Conservation (phyloP, 92 coral and sea anemone genomes). For the Meandrina meandrites region DNA sequence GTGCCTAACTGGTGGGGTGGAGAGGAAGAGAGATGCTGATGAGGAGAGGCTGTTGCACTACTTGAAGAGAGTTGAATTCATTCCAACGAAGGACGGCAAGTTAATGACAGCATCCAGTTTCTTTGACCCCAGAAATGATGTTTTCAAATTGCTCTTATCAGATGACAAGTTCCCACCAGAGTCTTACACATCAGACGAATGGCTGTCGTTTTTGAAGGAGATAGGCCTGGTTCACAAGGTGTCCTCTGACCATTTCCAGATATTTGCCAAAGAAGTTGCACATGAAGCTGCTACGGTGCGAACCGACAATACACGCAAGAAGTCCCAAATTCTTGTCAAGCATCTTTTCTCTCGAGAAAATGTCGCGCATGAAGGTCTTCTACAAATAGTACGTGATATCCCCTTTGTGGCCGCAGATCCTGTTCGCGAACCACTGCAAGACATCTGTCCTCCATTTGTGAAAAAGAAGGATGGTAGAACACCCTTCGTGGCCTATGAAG, state of each 20-base stretch:
- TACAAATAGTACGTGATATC: slow-evolving; percentile 31
- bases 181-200: slow-evolving; percentile 37
- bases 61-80: slow-evolving; percentile 38
- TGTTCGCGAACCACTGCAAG: slow-evolving; percentile 5
- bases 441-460: slow-evolving; percentile 43
- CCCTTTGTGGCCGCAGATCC: slow-evolving; percentile 53
- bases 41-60: background rate
- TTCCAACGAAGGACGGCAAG: slow-evolving; percentile 41
- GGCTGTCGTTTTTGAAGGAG: slow-evolving; percentile 58
- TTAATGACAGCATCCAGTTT: slow-evolving; percentile 52
- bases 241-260: slow-evolving; percentile 11
- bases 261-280: slow-evolving; percentile 63
- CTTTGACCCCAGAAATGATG: slow-evolving; percentile 55
- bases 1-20: too few relatives aligned
- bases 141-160: slow-evolving; percentile 50
- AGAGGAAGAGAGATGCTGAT: background rate
- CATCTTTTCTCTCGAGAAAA: slow-evolving; percentile 45
- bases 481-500: slow-evolving; percentile 56
- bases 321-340: slow-evolving; percentile 54
- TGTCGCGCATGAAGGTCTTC: slow-evolving; percentile 22
- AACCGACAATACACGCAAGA: slow-evolving; percentile 33
- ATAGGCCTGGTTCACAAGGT: slow-evolving; percentile 64
- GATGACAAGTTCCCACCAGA: slow-evolving; percentile 55
- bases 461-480: background rate
- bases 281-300: slow-evolving; percentile 45